Percentiles rank a stretch among this genome's conserved stretches.
Evolutionary conservation across 2,888 invertebrate species (phyloP).

Genomic region (Melanargia galathea): DNA sequence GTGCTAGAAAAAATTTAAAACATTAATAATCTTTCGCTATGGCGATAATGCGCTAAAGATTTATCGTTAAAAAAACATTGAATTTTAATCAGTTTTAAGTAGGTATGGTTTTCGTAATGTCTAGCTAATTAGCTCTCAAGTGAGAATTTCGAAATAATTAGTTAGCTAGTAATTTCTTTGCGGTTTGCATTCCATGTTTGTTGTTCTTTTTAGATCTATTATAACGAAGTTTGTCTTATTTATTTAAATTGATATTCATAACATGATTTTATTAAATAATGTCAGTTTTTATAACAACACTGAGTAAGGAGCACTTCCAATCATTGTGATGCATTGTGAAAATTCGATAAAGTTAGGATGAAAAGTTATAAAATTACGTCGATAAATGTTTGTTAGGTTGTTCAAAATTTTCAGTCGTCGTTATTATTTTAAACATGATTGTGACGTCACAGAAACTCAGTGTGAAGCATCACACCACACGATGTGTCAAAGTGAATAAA

Average conservation of each 20-base stretch:
- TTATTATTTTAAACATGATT: neutral
- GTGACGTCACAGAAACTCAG: neutral
- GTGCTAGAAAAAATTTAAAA: neutral
- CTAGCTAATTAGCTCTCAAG: neutral
- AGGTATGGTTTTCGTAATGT: neutral
- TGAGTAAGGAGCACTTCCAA: no score
- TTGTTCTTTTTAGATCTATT: neutral
- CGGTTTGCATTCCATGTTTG: slow-evolving; percentile 13
- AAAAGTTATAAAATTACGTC: no score
- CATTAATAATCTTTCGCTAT: no score
- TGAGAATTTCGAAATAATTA: neutral
- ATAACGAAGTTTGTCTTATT: neutral
- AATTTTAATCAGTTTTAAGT: no score
- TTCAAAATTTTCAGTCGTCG: neutral
- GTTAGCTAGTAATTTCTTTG: neutral
- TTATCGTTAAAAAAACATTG: no score
- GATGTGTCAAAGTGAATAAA: slow-evolving; percentile 7
- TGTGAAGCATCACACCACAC: neutral
- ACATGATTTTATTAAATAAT: no score
- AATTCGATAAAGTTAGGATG: no score
- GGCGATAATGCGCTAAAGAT: no score
- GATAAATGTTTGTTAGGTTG: neutral
- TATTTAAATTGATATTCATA: neutral
- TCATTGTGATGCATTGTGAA: no score
- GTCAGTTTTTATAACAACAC: no score